Evolutionary conservation across 2,888 invertebrate genomes (phyloP).

Genomic region (Operophtera brumata): DNA sequence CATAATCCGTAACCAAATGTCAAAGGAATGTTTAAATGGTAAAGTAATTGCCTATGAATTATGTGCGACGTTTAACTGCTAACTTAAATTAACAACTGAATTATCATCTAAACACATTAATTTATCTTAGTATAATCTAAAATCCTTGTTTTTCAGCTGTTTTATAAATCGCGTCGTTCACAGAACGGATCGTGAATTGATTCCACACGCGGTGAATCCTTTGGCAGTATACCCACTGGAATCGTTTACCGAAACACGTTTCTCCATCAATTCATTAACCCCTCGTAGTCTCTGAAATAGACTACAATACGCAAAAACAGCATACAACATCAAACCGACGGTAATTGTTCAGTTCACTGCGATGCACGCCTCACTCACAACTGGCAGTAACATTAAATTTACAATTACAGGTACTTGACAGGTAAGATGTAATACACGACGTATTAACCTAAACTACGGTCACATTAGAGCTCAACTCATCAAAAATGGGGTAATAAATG

Average conservation of each 20-base stretch:
- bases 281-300: slow-evolving; percentile 58
- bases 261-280: slow-evolving; percentile 67
- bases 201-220: slow-evolving; percentile 75
- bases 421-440: slow-evolving; percentile 73
- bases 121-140: slow-evolving; percentile 71
- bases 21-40: slow-evolving; percentile 79
- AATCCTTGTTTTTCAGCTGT: slow-evolving; percentile 74
- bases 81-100: slow-evolving; percentile 80
- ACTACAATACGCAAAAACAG: slow-evolving; percentile 72
- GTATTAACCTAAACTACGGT: slow-evolving; percentile 72
- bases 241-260: slow-evolving; percentile 56
- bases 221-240: slow-evolving; percentile 77
- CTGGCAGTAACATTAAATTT: slow-evolving; percentile 69
- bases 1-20: slow-evolving; percentile 69
- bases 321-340: slow-evolving; percentile 64
- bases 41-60: slow-evolving; percentile 80
- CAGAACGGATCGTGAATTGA: slow-evolving; percentile 77
- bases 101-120: slow-evolving; percentile 71
- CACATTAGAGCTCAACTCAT: slow-evolving; percentile 74
- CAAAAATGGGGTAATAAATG: slow-evolving; percentile 49
- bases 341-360: slow-evolving; percentile 72
- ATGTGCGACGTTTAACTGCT: slow-evolving; percentile 77
- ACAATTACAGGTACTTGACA: slow-evolving; percentile 79
- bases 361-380: slow-evolving; percentile 63
- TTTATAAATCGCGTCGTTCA: slow-evolving; percentile 74